Evolutionary conservation across 2,888 invertebrate genomes (phyloP), one percentile per base, ranked within the genome.

Genomic region (Hirtodrosophila alboralis): DNA sequence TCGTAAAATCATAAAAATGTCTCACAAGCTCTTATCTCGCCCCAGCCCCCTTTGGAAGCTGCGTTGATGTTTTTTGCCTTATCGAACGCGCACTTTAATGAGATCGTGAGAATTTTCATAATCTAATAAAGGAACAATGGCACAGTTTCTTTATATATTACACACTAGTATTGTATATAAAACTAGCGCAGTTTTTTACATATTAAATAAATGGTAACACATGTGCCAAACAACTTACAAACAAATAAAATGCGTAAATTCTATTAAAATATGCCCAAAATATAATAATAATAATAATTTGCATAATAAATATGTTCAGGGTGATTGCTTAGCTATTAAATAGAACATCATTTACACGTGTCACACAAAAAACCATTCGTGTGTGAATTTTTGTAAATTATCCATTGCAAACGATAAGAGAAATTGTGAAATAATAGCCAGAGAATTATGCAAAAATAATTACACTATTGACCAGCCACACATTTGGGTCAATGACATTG

Each of bases 21-120:
- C 12, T 45, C 14, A 16, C 7, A n/a, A 5, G 14, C 27, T 44
- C 76, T 73, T 75, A 75, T 75, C 75, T 38, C 31, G 3, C 23
- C 1, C 6, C 1, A n/a, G n/a, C n/a, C 13, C 54, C 21, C 61
- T 61, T 66, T 53, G 52, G 79, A 76, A 63, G 77, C 84, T 76
- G 67, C 14, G 34, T 53, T 26, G 16, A 18, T 38, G 51, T 49
- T 49, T 41, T 56, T 34, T 27, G 49, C 54, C 54, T 84, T 73
- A 84, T 84, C 81, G 58, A 52, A 58, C 31, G 23, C 36, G 45
- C 48, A 27, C 23, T 60, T 21, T 23, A 79, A 61, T 65, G 75
- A 45, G 79, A 85, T 72, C 79, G 79, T 79, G 79, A 62, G 79
- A 79, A 79, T 45, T 38, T 72, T 2, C 44, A 3, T 33, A 37